A percentile compares a stretch with the other conserved stretches of the same genome.
Conservation (phyloP, 2,888 invertebrate species). For the Phyto melanocephala region DNA sequence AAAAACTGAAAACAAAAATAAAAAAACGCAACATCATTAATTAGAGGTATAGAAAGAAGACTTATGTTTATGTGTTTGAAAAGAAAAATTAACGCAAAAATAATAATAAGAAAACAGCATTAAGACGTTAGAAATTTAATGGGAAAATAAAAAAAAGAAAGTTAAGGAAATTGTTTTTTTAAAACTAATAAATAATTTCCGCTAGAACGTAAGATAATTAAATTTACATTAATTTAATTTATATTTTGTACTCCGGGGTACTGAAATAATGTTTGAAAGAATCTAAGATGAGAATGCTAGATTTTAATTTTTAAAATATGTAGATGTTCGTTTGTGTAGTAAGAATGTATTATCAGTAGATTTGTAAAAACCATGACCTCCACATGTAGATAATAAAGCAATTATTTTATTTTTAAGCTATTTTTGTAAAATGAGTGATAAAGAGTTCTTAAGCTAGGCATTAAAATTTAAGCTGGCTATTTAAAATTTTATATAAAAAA, state of each 20-base stretch:
- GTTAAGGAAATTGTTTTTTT: neutral
- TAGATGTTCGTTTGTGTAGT: neutral
- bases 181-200: neutral
- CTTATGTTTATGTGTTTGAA: neutral
- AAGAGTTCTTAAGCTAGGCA: too few relatives aligned
- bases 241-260: neutral
- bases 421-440: too few relatives aligned
- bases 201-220: neutral
- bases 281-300: neutral
- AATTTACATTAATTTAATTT: neutral
- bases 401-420: too few relatives aligned
- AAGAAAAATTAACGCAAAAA: neutral
- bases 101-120: neutral
- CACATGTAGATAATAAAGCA: too few relatives aligned
- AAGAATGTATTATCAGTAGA: too few relatives aligned
- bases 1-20: neutral
- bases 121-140: neutral
- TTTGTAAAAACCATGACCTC: too few relatives aligned
- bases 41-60: neutral
- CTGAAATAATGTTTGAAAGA: neutral
- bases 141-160: neutral
- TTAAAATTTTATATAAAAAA: too few relatives aligned
- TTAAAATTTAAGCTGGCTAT: too few relatives aligned
- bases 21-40: constrained; percentile 4
- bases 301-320: neutral